Conservation (phyloP, 1,140 invertebrate species). For the Lepidostoma basale region DNA sequence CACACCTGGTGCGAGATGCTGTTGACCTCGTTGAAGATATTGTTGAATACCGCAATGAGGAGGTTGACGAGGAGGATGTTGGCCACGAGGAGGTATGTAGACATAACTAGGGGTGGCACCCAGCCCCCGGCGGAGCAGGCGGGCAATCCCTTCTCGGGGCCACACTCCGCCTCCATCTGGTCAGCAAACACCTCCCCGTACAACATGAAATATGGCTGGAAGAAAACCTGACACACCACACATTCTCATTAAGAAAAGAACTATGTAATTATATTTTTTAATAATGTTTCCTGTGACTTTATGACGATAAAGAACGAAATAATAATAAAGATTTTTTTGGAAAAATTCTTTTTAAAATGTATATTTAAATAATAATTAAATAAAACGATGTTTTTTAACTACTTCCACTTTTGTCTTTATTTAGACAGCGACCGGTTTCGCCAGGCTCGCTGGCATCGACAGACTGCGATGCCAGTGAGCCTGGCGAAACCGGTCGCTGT, state of each 20-base stretch:
- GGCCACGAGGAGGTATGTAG: conserved; percentile 92
- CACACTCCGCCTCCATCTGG: conserved; percentile 83
- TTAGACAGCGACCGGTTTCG: too few relatives aligned
- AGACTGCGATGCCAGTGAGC: too few relatives aligned
- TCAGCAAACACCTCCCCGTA: conserved; percentile 98
- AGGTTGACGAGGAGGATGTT: conserved; percentile 97
- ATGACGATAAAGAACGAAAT: too few relatives aligned
- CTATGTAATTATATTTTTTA: background rate
- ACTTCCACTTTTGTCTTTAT: too few relatives aligned
- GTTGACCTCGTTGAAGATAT: conserved; percentile 96
- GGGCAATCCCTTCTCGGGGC: conserved; percentile 68
- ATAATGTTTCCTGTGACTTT: too few relatives aligned
- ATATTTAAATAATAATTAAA: too few relatives aligned
- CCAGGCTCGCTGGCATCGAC: too few relatives aligned
- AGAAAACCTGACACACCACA: conserved; percentile 77
- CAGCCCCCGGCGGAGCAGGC: conserved; percentile 87
- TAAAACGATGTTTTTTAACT: too few relatives aligned
- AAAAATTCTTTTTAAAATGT: too few relatives aligned
- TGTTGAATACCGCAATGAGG: conserved; percentile 97
- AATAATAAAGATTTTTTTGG: too few relatives aligned
- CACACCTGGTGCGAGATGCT: conserved; percentile 86
- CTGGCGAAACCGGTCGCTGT: too few relatives aligned
- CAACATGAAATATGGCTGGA: conserved; percentile 97
- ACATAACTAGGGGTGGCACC: conserved; percentile 95
- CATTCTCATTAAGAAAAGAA: background rate